phyloP scores from a whole-genome alignment of 2,113 vertebrate species.

The Elephantulus edwardii region DNA sequence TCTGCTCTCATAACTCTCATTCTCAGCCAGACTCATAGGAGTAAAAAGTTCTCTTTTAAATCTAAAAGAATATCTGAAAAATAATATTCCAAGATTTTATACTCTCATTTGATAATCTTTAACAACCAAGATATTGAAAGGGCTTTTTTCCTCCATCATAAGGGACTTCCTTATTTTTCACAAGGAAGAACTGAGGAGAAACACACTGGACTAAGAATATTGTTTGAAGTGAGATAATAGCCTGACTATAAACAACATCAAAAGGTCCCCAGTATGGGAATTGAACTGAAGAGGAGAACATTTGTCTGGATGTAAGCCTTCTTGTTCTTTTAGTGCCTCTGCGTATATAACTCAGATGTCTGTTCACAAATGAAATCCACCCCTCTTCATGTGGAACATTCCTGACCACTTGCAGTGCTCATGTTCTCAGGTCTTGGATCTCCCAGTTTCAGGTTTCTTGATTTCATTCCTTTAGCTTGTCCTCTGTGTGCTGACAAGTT shows the following conservation, averaged over 20 bases:
- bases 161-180: constrained; percentile 43
- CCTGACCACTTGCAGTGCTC: neutral
- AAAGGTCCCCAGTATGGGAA: neutral
- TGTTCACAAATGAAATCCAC: constrained; percentile 47
- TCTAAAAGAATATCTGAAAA: neutral
- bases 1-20: neutral
- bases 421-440: neutral
- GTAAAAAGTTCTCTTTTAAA: neutral
- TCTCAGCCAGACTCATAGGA: neutral
- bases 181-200: neutral
- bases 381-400: neutral
- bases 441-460: neutral
- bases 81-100: neutral
- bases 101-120: constrained; percentile 29
- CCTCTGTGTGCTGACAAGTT: neutral
- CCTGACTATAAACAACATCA: constrained; percentile 52
- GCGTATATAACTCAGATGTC: constrained; percentile 28
- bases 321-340: neutral
- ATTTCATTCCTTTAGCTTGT: neutral
- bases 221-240: constrained; percentile 50
- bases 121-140: constrained; percentile 21
- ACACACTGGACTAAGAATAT: neutral
- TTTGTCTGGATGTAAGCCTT: neutral
- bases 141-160: constrained; percentile 18
- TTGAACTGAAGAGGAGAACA: neutral